Percentiles rank a stretch among this genome's conserved stretches.
These are phyloP conservation scores for Penaeus indicus DNA, from an alignment of 1,140 invertebrate genomes.

Conservation along the genomic window DNA sequence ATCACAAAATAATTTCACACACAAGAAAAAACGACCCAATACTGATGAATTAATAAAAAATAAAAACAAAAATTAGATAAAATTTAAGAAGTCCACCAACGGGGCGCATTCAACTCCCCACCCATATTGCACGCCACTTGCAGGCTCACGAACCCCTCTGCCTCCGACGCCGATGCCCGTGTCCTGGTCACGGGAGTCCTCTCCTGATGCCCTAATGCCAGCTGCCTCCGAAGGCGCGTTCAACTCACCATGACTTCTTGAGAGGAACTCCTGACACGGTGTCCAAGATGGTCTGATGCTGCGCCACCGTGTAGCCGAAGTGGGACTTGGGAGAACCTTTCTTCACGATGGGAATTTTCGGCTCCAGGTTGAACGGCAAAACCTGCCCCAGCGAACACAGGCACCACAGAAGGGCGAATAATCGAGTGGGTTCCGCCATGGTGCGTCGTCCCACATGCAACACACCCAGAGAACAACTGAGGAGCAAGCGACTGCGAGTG, in stretches of 20 bases:
- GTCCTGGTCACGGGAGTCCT: too few relatives aligned
- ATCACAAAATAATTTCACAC: too few relatives aligned
- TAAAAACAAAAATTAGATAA: too few relatives aligned
- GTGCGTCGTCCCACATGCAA: neutral
- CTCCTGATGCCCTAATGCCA: too few relatives aligned
- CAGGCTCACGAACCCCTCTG: too few relatives aligned
- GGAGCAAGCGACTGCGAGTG: neutral
- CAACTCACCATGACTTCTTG: constrained; percentile 75
- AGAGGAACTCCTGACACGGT: constrained; percentile 69
- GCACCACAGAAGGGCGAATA: neutral
- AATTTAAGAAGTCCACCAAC: too few relatives aligned
- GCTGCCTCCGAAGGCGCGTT: neutral
- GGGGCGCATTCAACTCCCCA: too few relatives aligned
- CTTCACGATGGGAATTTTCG: constrained; percentile 86
- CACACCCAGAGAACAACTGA: constrained; percentile 36
- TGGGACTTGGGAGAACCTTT: constrained; percentile 79
- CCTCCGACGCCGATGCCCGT: too few relatives aligned
- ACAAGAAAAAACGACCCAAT: too few relatives aligned
- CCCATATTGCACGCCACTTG: too few relatives aligned
- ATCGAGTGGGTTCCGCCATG: constrained; percentile 45
- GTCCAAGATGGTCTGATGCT: constrained; percentile 77
- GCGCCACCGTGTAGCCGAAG: constrained; percentile 91
- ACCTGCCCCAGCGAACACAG: constrained; percentile 52
- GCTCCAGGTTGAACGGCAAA: constrained; percentile 83
- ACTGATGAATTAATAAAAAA: too few relatives aligned